Base-by-base conservation (phyloP, 2,888 invertebrate genomes). In the Rhagonycha fulva region DNA sequence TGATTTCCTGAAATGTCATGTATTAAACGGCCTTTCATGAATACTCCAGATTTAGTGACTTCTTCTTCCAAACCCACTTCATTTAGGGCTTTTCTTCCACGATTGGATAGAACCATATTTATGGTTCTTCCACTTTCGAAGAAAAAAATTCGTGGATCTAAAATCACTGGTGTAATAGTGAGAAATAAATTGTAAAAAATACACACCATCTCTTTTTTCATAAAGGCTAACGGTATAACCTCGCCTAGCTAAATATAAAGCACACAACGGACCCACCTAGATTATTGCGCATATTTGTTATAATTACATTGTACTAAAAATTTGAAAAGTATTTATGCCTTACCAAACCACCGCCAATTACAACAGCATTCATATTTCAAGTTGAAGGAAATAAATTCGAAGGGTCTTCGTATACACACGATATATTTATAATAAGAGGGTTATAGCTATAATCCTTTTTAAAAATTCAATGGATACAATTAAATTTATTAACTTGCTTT, bases 11-110 rank as follows among this genome's bases (percentile, higher is more conserved):
- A 91, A 0, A 90, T 86, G 67, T 91, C 90, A 84, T 99, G 99
- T 30, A 99, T 91, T 92, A 96, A 94, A 72, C 99, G 90, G 0
- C 95, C 97, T 71, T 90, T 90, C 98, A 99, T 97, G 0, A 96
- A 95, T 74, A 98, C 95, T 0, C 96, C 97, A 81, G 95, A 93
- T 30, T 91, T 86, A 14, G 92, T 86, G 60, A 94, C 87, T 19
- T 91, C 86, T 10, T 93, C 89, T 85, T 97, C 97, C 60, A 99
- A 88, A 0, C 95, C 97, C 0, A 98, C 93, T 30, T 90, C 91
- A 12, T 19, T 63, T 19, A 63, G 63, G 63, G 23, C 24, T 19
- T 63, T 63, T 63, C 19, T 63, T 1, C 63, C 23, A 63, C 23
- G 32, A n/a, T 69, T 60, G 47, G 32, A 61, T n/a, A 66, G 26